Percentiles rank a stretch among this genome's conserved stretches.
phyloP scores from a whole-genome alignment of 2,888 invertebrate species.

The Melipona bicolor region DNA sequence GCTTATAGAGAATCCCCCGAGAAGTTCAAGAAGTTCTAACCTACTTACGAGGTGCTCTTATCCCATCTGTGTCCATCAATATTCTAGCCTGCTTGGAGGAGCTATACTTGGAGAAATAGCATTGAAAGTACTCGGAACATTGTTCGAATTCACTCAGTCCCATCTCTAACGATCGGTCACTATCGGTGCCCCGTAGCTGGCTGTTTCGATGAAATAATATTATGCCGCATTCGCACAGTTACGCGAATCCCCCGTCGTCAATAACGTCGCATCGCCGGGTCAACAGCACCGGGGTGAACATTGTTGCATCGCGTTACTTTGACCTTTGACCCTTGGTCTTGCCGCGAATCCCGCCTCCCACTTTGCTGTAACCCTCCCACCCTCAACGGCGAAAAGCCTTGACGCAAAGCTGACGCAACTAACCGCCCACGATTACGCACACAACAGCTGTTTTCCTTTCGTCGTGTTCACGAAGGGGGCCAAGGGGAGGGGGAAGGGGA shows the following conservation, averaged over 20 bases:
- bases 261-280: conserved; percentile 12
- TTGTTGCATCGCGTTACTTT: conserved; percentile 17
- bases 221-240: background rate
- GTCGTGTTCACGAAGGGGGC: too few relatives aligned
- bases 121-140: too few relatives aligned
- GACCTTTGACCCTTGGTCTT: conserved; percentile 33
- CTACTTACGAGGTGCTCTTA: too few relatives aligned
- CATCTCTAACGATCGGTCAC: too few relatives aligned
- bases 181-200: background rate
- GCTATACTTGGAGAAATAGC: too few relatives aligned
- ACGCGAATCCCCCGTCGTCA: conserved; percentile 2
- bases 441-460: conserved; percentile 5
- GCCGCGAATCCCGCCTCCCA: background rate
- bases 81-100: too few relatives aligned
- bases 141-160: too few relatives aligned
- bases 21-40: too few relatives aligned
- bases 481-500: too few relatives aligned
- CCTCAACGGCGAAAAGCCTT: background rate
- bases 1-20: too few relatives aligned
- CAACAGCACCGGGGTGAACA: conserved; percentile 16
- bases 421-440: conserved; percentile 8
- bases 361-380: background rate
- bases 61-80: too few relatives aligned
- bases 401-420: background rate
- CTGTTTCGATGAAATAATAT: background rate